These are phyloP conservation scores for Campaea margaritaria DNA, from an alignment of 2,888 invertebrate species.

Conservation along the genomic window DNA sequence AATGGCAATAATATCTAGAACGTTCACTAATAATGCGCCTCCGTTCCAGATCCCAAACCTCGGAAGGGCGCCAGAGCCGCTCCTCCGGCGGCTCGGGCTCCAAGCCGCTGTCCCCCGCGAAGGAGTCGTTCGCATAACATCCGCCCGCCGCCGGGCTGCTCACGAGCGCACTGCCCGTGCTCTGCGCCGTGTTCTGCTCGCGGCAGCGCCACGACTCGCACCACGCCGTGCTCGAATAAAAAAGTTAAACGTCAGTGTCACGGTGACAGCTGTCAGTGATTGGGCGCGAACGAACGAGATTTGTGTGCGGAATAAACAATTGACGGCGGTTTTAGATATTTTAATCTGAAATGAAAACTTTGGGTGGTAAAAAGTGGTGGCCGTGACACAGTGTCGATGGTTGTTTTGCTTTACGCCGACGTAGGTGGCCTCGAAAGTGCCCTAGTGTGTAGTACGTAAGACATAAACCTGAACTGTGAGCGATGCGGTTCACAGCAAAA, in stretches of 20 bases:
- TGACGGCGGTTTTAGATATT: no score
- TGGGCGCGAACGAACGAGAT: not conserved
- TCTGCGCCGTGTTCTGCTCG: constrained; percentile 77
- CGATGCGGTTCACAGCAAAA: not conserved
- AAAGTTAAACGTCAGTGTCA: constrained; percentile 21
- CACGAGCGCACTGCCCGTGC: constrained; percentile 68
- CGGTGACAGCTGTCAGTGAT: constrained; percentile 20
- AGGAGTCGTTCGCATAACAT: constrained; percentile 80
- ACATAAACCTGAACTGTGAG: not conserved
- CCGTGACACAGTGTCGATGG: not conserved
- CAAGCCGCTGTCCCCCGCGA: constrained; percentile 70
- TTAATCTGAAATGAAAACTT: no score
- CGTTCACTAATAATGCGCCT: no score
- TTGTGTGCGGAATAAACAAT: no score
- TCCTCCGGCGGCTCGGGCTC: constrained; percentile 66
- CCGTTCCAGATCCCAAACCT: constrained; percentile 67
- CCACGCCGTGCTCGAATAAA: constrained; percentile 61
- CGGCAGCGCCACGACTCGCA: constrained; percentile 62
- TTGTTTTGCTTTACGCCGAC: not conserved
- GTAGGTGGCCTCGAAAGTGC: no score
- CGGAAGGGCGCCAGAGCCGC: constrained; percentile 75
- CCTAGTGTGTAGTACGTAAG: no score
- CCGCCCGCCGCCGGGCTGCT: constrained; percentile 68
- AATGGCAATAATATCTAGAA: no score
- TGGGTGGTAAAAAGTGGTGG: not conserved